A percentile compares a stretch with the other conserved stretches of the same genome.
Evolutionary conservation across 2,888 invertebrate species (phyloP).

Genomic region (Diadegma fenestrale): DNA sequence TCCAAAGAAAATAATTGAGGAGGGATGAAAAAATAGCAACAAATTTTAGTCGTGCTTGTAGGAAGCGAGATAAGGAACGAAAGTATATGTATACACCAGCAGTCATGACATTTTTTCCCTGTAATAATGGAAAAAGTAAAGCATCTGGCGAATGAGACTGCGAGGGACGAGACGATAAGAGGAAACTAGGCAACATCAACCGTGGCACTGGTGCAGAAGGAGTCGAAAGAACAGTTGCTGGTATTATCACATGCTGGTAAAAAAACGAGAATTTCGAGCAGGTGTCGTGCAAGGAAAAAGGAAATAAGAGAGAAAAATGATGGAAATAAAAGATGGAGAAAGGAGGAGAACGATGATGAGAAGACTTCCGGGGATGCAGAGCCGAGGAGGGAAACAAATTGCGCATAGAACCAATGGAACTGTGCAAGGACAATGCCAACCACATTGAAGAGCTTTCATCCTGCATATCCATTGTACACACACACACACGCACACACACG

Average conservation of each 20-base stretch:
- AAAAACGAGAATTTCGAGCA: conserved; percentile 71
- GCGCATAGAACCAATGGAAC: conserved; percentile 64
- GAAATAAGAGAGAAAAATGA: conserved; percentile 64
- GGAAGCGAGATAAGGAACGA: not conserved
- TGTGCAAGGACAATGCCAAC: conserved; percentile 61
- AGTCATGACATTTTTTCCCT: conserved; percentile 20
- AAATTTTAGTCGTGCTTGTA: not conserved
- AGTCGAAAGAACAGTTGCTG: conserved; percentile 30
- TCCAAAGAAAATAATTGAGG: not conserved
- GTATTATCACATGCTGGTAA: conserved; percentile 52
- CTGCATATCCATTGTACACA: conserved; percentile 9
- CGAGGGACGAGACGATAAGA: conserved; percentile 44
- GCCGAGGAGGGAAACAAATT: conserved; percentile 59
- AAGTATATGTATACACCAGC: not conserved
- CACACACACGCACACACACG: not conserved
- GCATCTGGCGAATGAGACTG: conserved; percentile 50
- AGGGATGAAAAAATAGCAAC: not conserved
- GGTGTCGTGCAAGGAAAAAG: conserved; percentile 69
- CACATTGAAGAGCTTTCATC: conserved; percentile 39
- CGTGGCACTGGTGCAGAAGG: conserved; percentile 21
- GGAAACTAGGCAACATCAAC: conserved; percentile 54
- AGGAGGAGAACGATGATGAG: conserved; percentile 68
- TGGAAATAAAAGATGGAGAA: conserved; percentile 32
- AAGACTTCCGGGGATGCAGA: conserved; percentile 44
- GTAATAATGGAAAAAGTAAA: conserved; percentile 29